Evolutionary conservation across 2,113 vertebrate species (phyloP).

Genomic region (Pogonocichla stellata): DNA sequence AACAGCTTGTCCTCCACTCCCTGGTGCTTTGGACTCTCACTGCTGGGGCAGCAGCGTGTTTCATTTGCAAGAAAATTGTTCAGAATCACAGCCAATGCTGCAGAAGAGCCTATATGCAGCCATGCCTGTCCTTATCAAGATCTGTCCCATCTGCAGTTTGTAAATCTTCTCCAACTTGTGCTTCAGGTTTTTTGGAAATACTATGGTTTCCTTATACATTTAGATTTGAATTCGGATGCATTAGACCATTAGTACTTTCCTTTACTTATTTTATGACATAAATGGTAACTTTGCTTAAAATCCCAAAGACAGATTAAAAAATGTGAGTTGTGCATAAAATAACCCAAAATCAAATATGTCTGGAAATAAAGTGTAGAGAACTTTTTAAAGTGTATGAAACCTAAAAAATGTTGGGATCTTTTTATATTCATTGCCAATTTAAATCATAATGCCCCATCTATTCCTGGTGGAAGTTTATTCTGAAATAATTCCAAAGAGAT

Average conservation of each 20-base stretch:
- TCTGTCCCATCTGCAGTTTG: background rate
- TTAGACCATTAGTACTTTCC: background rate
- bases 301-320: background rate
- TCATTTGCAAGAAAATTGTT: background rate
- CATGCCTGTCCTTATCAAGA: rapidly evolving
- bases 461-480: background rate
- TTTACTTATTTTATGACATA: background rate
- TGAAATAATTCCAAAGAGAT: background rate
- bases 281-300: background rate
- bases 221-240: background rate
- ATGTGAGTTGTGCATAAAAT: background rate
- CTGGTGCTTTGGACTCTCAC: background rate
- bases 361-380: background rate
- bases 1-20: background rate
- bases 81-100: background rate
- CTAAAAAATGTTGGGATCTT: background rate
- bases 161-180: background rate
- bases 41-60: background rate
- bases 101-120: background rate
- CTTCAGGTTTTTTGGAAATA: background rate
- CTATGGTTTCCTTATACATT: background rate
- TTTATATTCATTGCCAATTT: background rate
- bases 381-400: background rate
- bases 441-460: rapidly evolving
- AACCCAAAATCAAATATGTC: background rate